Percentiles rank a stretch among this genome's conserved stretches.
These are phyloP conservation scores for Papilio protenor DNA, from an alignment of 2,888 invertebrate genomes.

Conservation along the genomic window DNA sequence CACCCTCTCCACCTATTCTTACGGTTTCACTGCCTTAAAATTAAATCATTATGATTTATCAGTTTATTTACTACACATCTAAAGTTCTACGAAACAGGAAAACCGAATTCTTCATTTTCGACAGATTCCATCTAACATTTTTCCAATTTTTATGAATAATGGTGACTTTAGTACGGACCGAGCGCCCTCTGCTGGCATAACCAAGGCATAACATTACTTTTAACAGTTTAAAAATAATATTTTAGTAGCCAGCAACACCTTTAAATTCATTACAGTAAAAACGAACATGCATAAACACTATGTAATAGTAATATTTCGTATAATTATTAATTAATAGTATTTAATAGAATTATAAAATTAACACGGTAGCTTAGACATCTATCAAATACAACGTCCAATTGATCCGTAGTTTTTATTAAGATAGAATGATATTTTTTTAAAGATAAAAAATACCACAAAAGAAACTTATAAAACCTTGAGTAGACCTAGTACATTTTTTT, in stretches of 20 bases:
- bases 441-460: too few species aligned
- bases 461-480: too few species aligned
- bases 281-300: neutral
- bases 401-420: neutral
- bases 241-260: constrained; percentile 46
- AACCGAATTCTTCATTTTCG: constrained; percentile 78
- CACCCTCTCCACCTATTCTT: constrained; percentile 68
- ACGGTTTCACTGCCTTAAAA: constrained; percentile 67
- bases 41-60: constrained; percentile 71
- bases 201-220: neutral
- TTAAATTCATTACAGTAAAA: neutral
- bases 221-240: constrained; percentile 34
- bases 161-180: constrained; percentile 46
- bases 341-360: neutral
- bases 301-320: neutral
- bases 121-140: constrained; percentile 79
- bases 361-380: neutral
- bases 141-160: constrained; percentile 64
- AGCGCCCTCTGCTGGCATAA: constrained; percentile 49
- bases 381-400: neutral
- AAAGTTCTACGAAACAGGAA: constrained; percentile 75
- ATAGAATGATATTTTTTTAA: neutral
- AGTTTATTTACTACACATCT: constrained; percentile 67
- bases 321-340: neutral
- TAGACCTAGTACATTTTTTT: too few species aligned